phyloP scores from a whole-genome alignment of 2,888 invertebrate genomes.

The Polymixis flavicincta region DNA sequence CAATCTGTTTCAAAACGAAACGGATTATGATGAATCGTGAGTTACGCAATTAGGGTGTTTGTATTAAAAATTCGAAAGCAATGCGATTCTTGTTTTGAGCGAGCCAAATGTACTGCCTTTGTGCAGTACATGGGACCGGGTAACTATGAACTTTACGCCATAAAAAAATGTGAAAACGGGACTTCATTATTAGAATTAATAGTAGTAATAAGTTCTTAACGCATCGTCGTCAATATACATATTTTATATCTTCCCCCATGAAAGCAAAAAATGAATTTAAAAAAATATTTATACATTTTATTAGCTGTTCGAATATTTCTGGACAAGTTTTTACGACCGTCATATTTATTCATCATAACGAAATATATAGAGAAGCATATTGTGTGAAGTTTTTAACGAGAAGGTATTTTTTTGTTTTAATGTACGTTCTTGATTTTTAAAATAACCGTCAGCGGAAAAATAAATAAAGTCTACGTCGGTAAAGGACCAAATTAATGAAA shows the following conservation, averaged over 20 bases:
- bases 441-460: not conserved
- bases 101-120: not conserved
- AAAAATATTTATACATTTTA: constrained; percentile 38
- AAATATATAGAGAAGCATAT: constrained; percentile 49
- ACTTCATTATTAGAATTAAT: not conserved
- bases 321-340: constrained; percentile 39
- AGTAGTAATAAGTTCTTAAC: not conserved
- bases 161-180: not conserved
- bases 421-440: too few relatives aligned
- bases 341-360: constrained; percentile 28
- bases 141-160: not conserved
- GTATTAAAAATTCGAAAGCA: not conserved
- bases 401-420: constrained; percentile 7
- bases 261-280: not conserved
- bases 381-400: constrained; percentile 8
- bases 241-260: constrained; percentile 9
- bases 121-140: not conserved
- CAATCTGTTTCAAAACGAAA: too few relatives aligned
- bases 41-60: too few relatives aligned
- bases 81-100: not conserved
- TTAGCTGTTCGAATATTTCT: constrained; percentile 53
- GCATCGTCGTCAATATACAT: not conserved
- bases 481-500: constrained; percentile 11
- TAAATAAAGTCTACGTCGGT: not conserved
- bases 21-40: too few relatives aligned